phyloP scores from a whole-genome alignment of 1,140 invertebrate genomes.

The Hypothenemus hampei region DNA sequence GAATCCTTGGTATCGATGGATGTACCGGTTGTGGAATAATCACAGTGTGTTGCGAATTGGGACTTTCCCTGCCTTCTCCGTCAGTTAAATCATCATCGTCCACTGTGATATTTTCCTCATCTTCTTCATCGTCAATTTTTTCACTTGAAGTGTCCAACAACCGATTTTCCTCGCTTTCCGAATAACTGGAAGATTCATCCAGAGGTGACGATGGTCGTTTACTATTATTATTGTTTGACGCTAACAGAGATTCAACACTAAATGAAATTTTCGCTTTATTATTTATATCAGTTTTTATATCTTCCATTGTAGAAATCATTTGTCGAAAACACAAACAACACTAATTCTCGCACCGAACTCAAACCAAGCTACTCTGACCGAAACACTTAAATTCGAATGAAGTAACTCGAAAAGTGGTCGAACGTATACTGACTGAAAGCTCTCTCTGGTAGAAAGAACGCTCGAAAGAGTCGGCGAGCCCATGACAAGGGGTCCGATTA shows the following conservation, averaged over 20 bases:
- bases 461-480: constrained; percentile 6
- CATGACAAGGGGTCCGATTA: too few species aligned
- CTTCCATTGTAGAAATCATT: constrained; percentile 38
- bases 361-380: constrained; percentile 3
- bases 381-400: constrained; percentile 22
- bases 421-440: constrained; percentile 35
- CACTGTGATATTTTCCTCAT: constrained; percentile 42
- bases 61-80: constrained; percentile 41
- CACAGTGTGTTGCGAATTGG: constrained; percentile 38
- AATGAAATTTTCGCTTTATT: constrained; percentile 45
- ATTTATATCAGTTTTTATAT: constrained; percentile 42
- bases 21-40: constrained; percentile 44
- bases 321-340: constrained; percentile 8
- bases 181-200: constrained; percentile 24
- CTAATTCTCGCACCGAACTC: constrained; percentile 1
- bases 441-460: too few species aligned
- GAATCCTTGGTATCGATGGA: constrained; percentile 40
- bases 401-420: constrained; percentile 22
- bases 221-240: constrained; percentile 30
- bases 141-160: constrained; percentile 35
- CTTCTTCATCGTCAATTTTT: constrained; percentile 35
- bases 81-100: constrained; percentile 41
- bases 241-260: constrained; percentile 44
- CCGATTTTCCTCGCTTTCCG: constrained; percentile 30
- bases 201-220: constrained; percentile 19